These are phyloP conservation scores for Oncorhynchus nerka DNA, from an alignment of 2,113 vertebrate species.

Conservation along the genomic window DNA sequence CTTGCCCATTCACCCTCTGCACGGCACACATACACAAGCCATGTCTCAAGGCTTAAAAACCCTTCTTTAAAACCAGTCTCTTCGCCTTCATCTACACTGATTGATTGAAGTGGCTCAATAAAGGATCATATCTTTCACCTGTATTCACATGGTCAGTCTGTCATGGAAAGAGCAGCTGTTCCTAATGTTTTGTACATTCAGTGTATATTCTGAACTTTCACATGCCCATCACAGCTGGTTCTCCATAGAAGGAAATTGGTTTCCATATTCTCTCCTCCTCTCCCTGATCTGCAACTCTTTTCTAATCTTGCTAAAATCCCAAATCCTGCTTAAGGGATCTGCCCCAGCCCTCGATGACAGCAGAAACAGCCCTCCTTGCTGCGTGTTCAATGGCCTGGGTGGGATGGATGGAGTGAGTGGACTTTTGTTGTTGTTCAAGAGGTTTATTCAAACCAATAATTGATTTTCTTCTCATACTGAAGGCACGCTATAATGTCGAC, in stretches of 20 bases:
- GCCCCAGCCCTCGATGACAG: not conserved
- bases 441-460: not conserved
- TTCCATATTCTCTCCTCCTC: not conserved
- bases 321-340: conserved; percentile 25
- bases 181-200: no score
- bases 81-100: no score
- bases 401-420: not conserved
- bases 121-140: no score
- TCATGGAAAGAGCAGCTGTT: no score
- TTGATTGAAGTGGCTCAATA: no score
- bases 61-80: no score
- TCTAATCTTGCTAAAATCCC: conserved; percentile 18
- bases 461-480: not conserved
- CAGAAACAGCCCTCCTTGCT: not conserved
- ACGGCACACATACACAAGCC: no score
- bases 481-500: not conserved
- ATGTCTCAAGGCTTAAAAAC: no score
- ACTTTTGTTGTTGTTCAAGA: not conserved
- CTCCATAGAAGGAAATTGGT: not conserved
- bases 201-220: no score
- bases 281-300: not conserved
- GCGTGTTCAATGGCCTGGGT: not conserved
- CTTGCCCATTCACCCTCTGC: no score
- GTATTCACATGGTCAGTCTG: no score
- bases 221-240: not conserved